Evolutionary conservation across 2,113 vertebrate species (phyloP).

Genomic region (Rafetus swinhoei): DNA sequence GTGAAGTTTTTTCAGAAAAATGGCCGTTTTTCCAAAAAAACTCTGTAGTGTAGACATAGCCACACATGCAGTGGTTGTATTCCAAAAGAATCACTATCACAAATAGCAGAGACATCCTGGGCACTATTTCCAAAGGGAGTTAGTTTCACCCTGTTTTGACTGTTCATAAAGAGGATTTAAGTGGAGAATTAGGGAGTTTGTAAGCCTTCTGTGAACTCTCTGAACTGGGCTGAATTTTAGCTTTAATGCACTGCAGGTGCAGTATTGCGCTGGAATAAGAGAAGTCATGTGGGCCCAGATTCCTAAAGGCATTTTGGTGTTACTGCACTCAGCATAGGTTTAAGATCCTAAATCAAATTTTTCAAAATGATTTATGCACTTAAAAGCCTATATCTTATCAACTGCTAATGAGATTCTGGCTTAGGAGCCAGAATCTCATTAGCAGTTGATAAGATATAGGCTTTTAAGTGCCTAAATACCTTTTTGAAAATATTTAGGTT

Average conservation of each 20-base stretch:
- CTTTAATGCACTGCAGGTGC: neutral
- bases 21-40: too few relatives aligned
- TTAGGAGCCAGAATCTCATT: too few relatives aligned
- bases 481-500: neutral
- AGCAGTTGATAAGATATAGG: neutral
- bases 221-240: neutral
- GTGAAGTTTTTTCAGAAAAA: too few relatives aligned
- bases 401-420: neutral
- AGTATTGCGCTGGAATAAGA: neutral
- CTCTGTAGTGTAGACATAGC: too few relatives aligned
- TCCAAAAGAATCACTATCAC: neutral
- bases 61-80: neutral
- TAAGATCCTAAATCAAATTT: neutral
- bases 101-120: neutral
- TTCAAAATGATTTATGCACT: neutral
- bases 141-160: constrained; percentile 20
- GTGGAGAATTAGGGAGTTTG: neutral
- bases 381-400: neutral
- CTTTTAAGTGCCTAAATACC: neutral
- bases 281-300: rapidly evolving
- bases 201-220: neutral
- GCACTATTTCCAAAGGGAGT: neutral
- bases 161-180: neutral
- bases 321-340: neutral
- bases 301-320: neutral